Percentiles rank a stretch among this genome's conserved stretches.
Evolutionary conservation across 2,113 vertebrate genomes (phyloP).

Genomic region (Callithrix jacchus): DNA sequence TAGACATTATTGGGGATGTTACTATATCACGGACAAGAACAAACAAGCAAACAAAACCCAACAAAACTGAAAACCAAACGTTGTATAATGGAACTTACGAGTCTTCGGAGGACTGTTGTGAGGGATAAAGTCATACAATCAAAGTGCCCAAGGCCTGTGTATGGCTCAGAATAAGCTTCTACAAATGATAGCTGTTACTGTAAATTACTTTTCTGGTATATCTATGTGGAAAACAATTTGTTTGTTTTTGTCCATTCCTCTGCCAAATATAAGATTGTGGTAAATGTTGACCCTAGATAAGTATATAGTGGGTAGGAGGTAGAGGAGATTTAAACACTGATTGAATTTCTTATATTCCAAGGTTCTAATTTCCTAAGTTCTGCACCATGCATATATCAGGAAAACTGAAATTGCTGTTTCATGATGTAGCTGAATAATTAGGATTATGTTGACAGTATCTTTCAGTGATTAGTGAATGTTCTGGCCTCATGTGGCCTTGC

Average conservation of each 20-base stretch:
- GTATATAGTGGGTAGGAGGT: background rate
- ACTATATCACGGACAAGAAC: background rate
- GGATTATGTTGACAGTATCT: background rate
- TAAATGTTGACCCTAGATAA: background rate
- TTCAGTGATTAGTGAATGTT: background rate
- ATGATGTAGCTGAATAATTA: background rate
- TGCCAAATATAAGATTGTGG: background rate
- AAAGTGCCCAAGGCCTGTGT: background rate
- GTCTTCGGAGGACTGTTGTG: background rate
- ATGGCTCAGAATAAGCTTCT: background rate
- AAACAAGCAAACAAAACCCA: background rate
- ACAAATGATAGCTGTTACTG: background rate
- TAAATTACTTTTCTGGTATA: background rate
- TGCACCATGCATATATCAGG: background rate
- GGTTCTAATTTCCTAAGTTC: background rate
- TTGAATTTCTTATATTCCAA: background rate
- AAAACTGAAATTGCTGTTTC: constrained; percentile 27
- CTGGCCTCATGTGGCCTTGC: background rate
- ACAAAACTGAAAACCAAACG: background rate
- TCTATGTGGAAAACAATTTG: background rate
- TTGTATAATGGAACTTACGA: background rate
- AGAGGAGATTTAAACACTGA: background rate
- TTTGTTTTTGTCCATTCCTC: constrained; percentile 4
- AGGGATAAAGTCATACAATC: background rate
- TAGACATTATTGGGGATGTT: background rate